Evolutionary conservation across 2,888 invertebrate genomes (phyloP).

Genomic region (Nephrotoma flavescens): DNA sequence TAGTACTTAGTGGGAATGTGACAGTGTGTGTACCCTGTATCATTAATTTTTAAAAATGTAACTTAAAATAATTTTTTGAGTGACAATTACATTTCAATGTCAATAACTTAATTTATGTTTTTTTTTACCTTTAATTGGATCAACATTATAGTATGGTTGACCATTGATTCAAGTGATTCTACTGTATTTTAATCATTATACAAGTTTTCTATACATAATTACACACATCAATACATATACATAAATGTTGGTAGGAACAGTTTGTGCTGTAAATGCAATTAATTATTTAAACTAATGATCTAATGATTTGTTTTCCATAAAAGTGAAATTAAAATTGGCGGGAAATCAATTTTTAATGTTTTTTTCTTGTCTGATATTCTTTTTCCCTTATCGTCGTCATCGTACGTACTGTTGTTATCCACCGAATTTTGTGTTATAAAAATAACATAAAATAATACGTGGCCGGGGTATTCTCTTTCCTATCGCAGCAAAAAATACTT

Average conservation of each 20-base stretch:
- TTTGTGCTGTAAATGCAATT: neutral
- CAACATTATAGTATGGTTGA: neutral
- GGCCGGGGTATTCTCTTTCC: neutral
- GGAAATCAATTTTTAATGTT: constrained; percentile 1
- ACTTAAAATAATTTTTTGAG: neutral
- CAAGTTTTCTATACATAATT: neutral
- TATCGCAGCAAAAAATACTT: neutral
- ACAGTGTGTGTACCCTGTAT: neutral
- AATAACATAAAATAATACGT: neutral
- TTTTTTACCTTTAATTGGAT: neutral
- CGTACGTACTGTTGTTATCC: neutral
- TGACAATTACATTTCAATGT: neutral
- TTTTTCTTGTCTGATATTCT: constrained; percentile 1
- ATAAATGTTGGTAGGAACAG: neutral
- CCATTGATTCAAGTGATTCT: neutral
- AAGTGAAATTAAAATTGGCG: constrained; percentile 2
- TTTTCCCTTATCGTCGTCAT: constrained; percentile 1
- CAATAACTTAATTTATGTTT: neutral
- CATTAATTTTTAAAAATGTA: neutral
- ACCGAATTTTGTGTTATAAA: neutral
- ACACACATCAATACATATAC: neutral
- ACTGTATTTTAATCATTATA: neutral
- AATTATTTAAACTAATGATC: neutral
- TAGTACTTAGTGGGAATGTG: neutral
- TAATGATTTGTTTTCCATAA: neutral